A percentile compares a stretch with the other conserved stretches of the same genome.
phyloP scores from a whole-genome alignment of 2,888 invertebrate genomes.

The Crematogaster levior region DNA sequence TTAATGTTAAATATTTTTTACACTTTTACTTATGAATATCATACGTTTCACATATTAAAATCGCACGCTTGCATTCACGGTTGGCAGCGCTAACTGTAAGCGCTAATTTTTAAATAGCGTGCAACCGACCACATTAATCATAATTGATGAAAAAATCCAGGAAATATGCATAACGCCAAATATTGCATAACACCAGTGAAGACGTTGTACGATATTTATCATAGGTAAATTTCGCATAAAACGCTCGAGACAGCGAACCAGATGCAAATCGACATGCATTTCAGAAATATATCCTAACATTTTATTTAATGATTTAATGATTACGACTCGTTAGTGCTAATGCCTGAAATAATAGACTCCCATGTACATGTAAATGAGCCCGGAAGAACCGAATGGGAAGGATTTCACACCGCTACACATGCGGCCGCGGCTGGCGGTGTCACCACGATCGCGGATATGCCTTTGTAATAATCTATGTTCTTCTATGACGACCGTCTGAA shows the following conservation, averaged over 20 bases:
- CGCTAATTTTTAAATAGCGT: no score
- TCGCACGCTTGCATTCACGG: no score
- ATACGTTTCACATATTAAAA: no score
- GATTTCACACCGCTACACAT: slow-evolving; percentile 90
- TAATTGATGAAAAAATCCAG: slow-evolving; percentile 87
- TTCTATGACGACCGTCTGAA: neutral
- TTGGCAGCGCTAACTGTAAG: no score
- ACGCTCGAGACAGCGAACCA: neutral
- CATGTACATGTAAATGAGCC: slow-evolving; percentile 92
- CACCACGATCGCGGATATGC: slow-evolving; percentile 91
- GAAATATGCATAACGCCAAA: no score
- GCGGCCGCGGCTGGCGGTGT: slow-evolving; percentile 91
- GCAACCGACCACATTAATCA: slow-evolving; percentile 86
- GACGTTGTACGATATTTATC: slow-evolving; percentile 47
- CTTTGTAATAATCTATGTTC: slow-evolving; percentile 86
- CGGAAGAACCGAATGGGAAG: slow-evolving; percentile 91
- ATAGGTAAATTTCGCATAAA: slow-evolving; percentile 60
- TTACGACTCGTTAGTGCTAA: slow-evolving; percentile 87
- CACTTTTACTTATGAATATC: no score
- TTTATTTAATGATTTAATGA: slow-evolving; percentile 83
- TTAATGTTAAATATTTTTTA: no score
- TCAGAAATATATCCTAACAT: slow-evolving; percentile 68
- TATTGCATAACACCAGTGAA: slow-evolving; percentile 85
- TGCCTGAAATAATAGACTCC: slow-evolving; percentile 90
- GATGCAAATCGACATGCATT: slow-evolving; percentile 17